These are phyloP conservation scores for Drosophila recens DNA, from an alignment of 2,888 invertebrate species.

Conservation along the genomic window DNA sequence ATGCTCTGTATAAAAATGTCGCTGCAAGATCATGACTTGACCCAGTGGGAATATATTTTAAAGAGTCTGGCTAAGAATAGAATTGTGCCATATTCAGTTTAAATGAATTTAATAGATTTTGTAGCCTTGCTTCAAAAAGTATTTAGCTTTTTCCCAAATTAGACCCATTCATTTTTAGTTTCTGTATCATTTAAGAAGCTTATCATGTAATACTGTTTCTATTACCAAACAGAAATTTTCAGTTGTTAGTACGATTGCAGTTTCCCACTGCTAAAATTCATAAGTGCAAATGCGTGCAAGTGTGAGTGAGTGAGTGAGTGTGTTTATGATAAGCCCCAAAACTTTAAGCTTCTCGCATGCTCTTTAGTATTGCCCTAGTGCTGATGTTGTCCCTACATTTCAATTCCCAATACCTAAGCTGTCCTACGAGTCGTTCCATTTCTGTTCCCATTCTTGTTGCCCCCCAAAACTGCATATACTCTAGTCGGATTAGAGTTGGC, in stretches of 20 bases:
- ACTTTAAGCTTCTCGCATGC: constrained; percentile 13
- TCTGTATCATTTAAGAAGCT: constrained; percentile 7
- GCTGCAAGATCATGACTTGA: not conserved
- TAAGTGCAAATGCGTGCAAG: constrained; percentile 3
- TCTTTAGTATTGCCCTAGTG: constrained; percentile 2
- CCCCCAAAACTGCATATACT: constrained; percentile 9
- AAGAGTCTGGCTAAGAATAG: not conserved
- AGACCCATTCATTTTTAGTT: not conserved
- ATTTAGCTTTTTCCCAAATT: not conserved
- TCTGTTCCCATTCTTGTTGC: constrained; percentile 31
- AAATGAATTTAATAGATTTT: not conserved
- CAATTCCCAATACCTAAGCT: constrained; percentile 28
- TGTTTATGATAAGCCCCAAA: constrained; percentile 7
- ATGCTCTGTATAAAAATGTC: not conserved
- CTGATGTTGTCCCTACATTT: constrained; percentile 11
- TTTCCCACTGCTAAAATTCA: not conserved
- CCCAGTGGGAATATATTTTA: constrained; percentile 11
- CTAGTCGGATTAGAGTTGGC: constrained; percentile 49
- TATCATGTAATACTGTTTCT: constrained; percentile 13
- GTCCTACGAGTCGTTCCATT: constrained; percentile 11
- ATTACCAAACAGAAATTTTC: constrained; percentile 6
- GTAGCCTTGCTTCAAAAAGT: not conserved
- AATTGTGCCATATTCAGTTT: not conserved
- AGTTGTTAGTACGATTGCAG: not conserved
- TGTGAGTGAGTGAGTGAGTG: not conserved